phyloP scores from a whole-genome alignment of 2,888 invertebrate species.

The Cryptus armator region DNA sequence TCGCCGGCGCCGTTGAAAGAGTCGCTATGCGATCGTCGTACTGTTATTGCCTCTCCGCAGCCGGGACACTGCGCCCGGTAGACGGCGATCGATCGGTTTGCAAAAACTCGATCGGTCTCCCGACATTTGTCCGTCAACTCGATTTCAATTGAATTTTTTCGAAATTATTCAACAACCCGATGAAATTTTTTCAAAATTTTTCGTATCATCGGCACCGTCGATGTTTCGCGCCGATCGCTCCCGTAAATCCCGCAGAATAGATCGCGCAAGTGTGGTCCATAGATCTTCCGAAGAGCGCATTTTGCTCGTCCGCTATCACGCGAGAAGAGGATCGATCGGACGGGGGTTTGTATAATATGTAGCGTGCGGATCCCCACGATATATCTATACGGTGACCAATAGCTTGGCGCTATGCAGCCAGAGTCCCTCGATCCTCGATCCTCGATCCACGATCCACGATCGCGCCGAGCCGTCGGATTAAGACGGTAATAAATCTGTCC shows the following conservation, averaged over 20 bases:
- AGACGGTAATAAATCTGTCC: constrained; percentile 66
- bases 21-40: constrained; percentile 20
- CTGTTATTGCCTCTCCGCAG: constrained; percentile 10
- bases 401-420: background rate
- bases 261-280: constrained; percentile 40
- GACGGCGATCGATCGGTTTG: constrained; percentile 37
- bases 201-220: constrained; percentile 1
- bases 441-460: constrained; percentile 53
- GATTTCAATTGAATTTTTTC: constrained; percentile 51
- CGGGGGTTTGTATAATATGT: constrained; percentile 22
- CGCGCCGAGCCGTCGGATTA: constrained; percentile 66
- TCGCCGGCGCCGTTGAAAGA: constrained; percentile 22
- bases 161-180: background rate
- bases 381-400: constrained; percentile 26
- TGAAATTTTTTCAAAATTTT: constrained; percentile 50
- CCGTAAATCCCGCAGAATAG: constrained; percentile 15
- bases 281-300: constrained; percentile 48
- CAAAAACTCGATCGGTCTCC: constrained; percentile 27
- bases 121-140: constrained; percentile 19
- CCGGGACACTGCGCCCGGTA: background rate
- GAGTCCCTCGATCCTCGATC: constrained; percentile 21
- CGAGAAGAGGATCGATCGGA: constrained; percentile 65
- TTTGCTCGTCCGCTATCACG: constrained; percentile 36
- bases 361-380: constrained; percentile 4
- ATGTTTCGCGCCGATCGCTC: constrained; percentile 15